Conservation (phyloP, 2,888 invertebrate genomes). For the Athalia circularis region DNA sequence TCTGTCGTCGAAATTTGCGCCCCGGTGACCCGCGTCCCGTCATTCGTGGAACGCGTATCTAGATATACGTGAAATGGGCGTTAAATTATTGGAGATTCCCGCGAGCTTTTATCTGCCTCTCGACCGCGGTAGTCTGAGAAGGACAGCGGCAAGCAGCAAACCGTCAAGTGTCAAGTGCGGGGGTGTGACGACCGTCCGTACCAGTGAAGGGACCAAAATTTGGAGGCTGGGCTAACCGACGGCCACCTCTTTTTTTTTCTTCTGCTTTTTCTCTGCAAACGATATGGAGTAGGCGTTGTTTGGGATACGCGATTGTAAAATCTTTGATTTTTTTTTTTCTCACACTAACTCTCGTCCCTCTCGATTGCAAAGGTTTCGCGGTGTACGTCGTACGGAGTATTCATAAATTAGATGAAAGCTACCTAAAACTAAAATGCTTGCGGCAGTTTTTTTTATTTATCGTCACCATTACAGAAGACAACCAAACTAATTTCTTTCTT, state of each 20-base stretch:
- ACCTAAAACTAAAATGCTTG: conserved; percentile 6
- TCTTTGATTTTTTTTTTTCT: background rate
- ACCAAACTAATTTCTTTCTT: conserved; percentile 10
- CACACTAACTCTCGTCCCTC: background rate
- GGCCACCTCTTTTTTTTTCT: background rate
- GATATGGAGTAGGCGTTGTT: background rate
- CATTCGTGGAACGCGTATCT: background rate
- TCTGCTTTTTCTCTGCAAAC: background rate
- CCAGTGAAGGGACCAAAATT: conserved; percentile 24
- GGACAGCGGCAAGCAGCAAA: conserved; percentile 33
- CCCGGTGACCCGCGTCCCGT: conserved; percentile 16
- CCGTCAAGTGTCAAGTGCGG: conserved; percentile 38
- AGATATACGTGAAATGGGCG: background rate
- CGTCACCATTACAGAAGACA: background rate
- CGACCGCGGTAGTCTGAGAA: conserved; percentile 16
- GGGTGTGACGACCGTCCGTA: conserved; percentile 30
- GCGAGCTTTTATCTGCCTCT: background rate
- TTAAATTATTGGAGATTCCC: conserved; percentile 29
- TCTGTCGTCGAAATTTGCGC: conserved; percentile 22
- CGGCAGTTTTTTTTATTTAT: conserved; percentile 5
- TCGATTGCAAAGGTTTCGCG: background rate
- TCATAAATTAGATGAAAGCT: conserved; percentile 16
- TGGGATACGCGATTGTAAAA: conserved; percentile 11
- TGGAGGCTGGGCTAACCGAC: background rate
- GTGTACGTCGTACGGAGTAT: background rate